Evolutionary conservation across 2,797 vertebrate genomes (phyloP).

Genomic region (Anableps anableps): DNA sequence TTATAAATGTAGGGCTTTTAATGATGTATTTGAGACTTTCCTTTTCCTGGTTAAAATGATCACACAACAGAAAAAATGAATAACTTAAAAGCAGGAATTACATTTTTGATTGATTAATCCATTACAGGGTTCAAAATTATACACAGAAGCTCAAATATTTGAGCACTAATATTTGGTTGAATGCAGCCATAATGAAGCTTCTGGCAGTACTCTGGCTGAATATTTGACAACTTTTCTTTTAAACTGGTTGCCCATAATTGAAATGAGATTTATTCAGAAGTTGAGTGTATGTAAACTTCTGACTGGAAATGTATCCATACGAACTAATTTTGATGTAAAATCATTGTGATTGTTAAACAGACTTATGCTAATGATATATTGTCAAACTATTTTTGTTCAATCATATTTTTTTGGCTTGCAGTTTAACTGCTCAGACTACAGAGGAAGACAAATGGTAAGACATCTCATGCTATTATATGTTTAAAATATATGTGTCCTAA

Average conservation of each 20-base stretch:
- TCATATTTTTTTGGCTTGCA: constrained; percentile 55
- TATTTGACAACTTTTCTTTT: no score
- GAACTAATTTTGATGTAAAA: background rate
- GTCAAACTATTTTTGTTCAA: background rate
- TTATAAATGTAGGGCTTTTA: background rate
- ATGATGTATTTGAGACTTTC: background rate
- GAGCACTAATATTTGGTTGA: background rate
- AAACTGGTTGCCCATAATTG: background rate
- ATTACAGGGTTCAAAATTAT: background rate
- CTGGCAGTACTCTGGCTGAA: background rate
- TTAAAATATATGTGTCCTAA: constrained; percentile 10
- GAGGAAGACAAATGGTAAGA: constrained; percentile 94
- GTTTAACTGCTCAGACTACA: constrained; percentile 87
- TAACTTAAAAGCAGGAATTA: background rate
- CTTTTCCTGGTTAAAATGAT: background rate
- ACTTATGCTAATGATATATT: background rate
- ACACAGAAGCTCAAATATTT: background rate
- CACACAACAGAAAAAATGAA: background rate
- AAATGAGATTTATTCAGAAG: background rate
- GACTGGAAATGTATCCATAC: background rate
- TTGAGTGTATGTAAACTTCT: background rate
- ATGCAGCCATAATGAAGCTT: background rate
- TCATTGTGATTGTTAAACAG: background rate
- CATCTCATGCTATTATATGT: background rate
- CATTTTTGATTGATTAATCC: background rate